phyloP scores from a whole-genome alignment of 1,140 invertebrate species.

The Drosophila arizonae region DNA sequence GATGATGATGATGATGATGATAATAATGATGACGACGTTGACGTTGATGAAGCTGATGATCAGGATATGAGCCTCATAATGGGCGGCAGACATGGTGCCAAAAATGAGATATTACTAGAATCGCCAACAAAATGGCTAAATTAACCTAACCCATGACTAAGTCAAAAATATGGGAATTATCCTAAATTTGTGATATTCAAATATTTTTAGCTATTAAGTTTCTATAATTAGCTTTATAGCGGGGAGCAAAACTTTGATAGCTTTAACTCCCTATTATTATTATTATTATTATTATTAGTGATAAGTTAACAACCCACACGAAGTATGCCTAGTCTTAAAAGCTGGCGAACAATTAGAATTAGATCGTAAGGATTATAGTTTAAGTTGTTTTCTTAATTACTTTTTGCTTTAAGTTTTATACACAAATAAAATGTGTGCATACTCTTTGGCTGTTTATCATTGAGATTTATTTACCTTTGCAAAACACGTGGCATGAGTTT shows the following conservation, averaged over 20 bases:
- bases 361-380: background rate
- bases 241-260: conserved; percentile 26
- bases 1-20: conserved; percentile 15
- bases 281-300: background rate
- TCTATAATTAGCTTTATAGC: conserved; percentile 5
- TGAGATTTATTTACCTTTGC: conserved; percentile 33
- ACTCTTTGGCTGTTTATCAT: conserved; percentile 11
- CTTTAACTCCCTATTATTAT: background rate
- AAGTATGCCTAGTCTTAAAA: conserved; percentile 1
- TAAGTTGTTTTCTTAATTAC: conserved; percentile 27
- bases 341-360: conserved; percentile 4
- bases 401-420: conserved; percentile 9
- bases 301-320: background rate
- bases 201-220: conserved; percentile 23
- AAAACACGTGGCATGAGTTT: background rate
- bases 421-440: conserved; percentile 59
- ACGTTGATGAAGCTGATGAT: conserved; percentile 32
- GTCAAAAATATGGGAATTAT: conserved; percentile 5
- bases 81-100: conserved; percentile 15
- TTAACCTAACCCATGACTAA: background rate
- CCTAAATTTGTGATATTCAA: conserved; percentile 56
- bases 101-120: conserved; percentile 38
- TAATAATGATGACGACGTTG: conserved; percentile 9
- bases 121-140: conserved; percentile 24
- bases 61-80: conserved; percentile 28